Evolutionary conservation across 2,888 invertebrate species (phyloP).

Genomic region (Cyrtodaria siliqua): DNA sequence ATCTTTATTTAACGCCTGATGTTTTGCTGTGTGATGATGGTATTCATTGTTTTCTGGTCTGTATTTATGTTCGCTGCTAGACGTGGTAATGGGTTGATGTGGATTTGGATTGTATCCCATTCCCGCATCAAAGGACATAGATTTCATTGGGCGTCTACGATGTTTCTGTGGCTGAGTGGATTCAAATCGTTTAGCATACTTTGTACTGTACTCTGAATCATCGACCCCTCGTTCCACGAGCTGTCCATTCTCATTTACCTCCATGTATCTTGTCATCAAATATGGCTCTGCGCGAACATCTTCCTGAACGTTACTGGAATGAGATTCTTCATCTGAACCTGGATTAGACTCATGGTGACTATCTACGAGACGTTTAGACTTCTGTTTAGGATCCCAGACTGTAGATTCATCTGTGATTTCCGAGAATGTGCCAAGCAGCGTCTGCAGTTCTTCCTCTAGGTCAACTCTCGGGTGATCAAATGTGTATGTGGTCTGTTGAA

Average conservation of each 20-base stretch:
- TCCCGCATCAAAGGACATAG: conserved; percentile 55
- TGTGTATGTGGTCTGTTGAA: conserved; percentile 11
- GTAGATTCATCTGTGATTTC: conserved; percentile 43
- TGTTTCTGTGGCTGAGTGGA: neutral
- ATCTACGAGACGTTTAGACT: neutral
- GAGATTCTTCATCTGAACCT: conserved; percentile 21
- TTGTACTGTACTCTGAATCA: neutral
- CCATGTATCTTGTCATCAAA: neutral
- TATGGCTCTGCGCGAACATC: neutral
- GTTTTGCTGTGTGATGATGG: neutral
- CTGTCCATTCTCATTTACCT: conserved; percentile 14
- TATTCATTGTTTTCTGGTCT: no score
- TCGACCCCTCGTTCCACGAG: neutral
- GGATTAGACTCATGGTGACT: neutral
- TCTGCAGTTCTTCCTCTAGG: conserved; percentile 30
- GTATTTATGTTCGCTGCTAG: no score
- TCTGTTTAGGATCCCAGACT: conserved; percentile 49
- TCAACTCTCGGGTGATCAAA: conserved; percentile 49
- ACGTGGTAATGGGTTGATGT: no score
- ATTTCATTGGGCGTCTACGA: conserved; percentile 39
- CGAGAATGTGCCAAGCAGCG: conserved; percentile 53
- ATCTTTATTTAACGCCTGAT: conserved; percentile 11
- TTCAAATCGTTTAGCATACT: neutral
- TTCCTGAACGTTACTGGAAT: neutral
- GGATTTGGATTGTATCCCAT: no score